Conservation (phyloP, 2,113 vertebrate genomes). For the Genyomyrus donnyi region DNA sequence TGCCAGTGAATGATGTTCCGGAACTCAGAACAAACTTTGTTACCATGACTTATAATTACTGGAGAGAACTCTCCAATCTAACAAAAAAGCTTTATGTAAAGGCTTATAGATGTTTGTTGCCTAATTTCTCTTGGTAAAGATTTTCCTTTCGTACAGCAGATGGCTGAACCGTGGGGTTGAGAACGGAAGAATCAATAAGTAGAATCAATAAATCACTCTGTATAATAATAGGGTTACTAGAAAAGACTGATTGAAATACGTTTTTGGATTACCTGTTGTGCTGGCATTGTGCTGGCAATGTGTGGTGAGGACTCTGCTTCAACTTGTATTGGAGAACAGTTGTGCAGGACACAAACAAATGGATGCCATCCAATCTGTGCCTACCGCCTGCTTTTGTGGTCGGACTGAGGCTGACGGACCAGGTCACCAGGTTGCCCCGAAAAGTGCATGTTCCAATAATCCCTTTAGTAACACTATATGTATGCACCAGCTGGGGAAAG, state of each 20-base stretch:
- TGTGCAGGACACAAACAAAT: not conserved
- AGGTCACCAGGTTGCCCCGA: not conserved
- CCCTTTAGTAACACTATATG: not conserved
- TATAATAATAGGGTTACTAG: not conserved
- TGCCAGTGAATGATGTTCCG: not conserved
- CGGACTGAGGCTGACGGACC: not conserved
- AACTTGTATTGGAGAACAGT: not conserved
- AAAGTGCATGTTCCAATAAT: not conserved
- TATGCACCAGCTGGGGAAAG: not conserved
- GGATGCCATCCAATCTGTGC: not conserved
- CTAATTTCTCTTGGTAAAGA: not conserved
- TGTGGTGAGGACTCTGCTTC: not conserved
- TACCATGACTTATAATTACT: not conserved
- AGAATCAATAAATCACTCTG: not conserved
- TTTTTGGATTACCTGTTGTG: not conserved
- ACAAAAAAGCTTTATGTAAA: not conserved
- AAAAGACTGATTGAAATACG: not conserved
- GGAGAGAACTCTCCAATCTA: not conserved
- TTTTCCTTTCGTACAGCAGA: not conserved
- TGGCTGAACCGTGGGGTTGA: not conserved
- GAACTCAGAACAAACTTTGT: not conserved
- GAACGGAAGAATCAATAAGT: not conserved
- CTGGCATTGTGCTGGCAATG: no score
- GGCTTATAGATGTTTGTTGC: not conserved
- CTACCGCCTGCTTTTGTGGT: not conserved